Evolutionary conservation across 30 jellyfish, hydroid and myxozoan genomes (phyloP).

Genomic region (Cassiopea andromeda): DNA sequence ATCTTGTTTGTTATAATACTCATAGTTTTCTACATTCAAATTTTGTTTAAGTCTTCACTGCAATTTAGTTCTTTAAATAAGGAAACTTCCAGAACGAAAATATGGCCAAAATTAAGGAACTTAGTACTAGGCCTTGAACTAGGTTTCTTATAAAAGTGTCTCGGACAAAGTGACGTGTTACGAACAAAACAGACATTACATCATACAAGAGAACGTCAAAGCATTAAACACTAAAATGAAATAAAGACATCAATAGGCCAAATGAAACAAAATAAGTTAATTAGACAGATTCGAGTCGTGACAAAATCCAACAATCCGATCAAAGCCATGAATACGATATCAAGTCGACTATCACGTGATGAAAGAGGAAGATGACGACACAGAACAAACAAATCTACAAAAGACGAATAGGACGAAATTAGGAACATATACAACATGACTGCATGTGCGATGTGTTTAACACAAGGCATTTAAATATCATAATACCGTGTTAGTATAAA

Average conservation of each 20-base stretch:
- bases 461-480: not conserved
- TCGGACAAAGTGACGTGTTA: not conserved
- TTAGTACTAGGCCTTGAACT: too few species aligned
- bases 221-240: not conserved
- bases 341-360: conserved; percentile 37
- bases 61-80: too few species aligned
- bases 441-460: not conserved
- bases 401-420: conserved; percentile 7
- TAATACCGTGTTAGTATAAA: too few species aligned
- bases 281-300: not conserved
- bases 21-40: too few species aligned
- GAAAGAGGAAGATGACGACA: conserved; percentile 44
- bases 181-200: not conserved
- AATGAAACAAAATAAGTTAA: not conserved
- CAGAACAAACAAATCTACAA: conserved; percentile 35
- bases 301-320: conserved; percentile 30
- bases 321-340: conserved; percentile 55
- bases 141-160: too few species aligned
- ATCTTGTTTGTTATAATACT: too few species aligned
- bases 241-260: not conserved
- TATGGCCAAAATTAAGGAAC: too few species aligned
- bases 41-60: too few species aligned
- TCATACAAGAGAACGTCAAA: not conserved
- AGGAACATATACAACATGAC: not conserved
- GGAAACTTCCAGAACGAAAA: too few species aligned